Evolutionary conservation across 2,888 invertebrate species (phyloP), one percentile per base, ranked within the genome.

Genomic region (Agrotis ipsilon): DNA sequence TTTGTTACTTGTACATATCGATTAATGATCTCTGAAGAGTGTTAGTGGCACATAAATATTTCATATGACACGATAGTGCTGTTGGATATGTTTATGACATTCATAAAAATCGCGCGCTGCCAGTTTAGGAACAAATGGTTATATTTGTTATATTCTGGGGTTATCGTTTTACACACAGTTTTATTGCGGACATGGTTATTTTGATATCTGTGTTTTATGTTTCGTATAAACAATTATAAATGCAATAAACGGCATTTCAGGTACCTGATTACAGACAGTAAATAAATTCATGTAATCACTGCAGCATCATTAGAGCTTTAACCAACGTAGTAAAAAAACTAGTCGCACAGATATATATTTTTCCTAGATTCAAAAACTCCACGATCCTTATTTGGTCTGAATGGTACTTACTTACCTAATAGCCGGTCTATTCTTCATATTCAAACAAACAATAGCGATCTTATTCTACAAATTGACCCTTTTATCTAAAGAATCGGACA

Each of bases 1-100:
- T 68, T 68, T 75, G 73, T 72, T 52, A 61, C 65, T 55, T 21
- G 14, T 54, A 51, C 5, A 18, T 90, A 87, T 89, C 87, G 89
- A 91, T 92, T 91, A 91, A 91, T 88, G 86, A 87, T 86, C 78
- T 83, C 86, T 84, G 89, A 90, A 91, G 90, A 88, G 89, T 89
- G 88, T 90, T 90, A 91, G 88, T 85, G 88, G 78, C 82, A 86
- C 89, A 91, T 93, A 93, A 93, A 93, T 91, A 90, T 93, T 91
- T 91, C 90, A 91, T 92, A 89, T 86, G 89, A 91, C 89, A 90
- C 88, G 91, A 93, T 93, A 93, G 92, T 92, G 88, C 89, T 90
- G 89, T 90, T 89, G 88, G 84, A 88, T 86, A 86, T 89, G 89
- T 94, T 93, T 93, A 93, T 89, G 87, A 86, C 88, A 85, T 84